Evolutionary conservation across 2,797 vertebrate genomes (phyloP).

Genomic region (Smutsia temminckii): DNA sequence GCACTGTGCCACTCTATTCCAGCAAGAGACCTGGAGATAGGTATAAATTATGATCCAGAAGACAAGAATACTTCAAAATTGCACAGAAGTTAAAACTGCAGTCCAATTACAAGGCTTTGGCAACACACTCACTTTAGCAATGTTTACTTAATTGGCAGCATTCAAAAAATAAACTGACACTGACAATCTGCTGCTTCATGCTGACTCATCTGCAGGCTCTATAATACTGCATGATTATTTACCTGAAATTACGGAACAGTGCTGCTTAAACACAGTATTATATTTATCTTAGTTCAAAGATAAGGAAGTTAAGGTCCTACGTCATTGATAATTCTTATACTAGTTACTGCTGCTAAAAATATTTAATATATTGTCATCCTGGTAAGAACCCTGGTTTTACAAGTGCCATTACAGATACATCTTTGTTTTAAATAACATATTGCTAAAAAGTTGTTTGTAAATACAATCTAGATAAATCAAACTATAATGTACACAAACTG

Average conservation of each 20-base stretch:
- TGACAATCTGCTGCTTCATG: neutral
- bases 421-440: constrained; percentile 38
- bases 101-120: neutral
- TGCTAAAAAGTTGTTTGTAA: neutral
- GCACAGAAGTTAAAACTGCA: neutral
- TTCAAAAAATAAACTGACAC: neutral
- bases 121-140: neutral
- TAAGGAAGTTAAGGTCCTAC: neutral
- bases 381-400: neutral
- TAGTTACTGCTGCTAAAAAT: neutral
- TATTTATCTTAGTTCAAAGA: constrained; percentile 8
- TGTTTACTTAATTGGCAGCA: neutral
- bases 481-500: neutral
- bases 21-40: neutral
- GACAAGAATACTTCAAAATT: neutral
- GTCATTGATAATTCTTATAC: neutral
- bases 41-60: neutral
- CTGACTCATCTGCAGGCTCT: neutral
- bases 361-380: neutral
- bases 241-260: neutral
- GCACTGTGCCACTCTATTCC: neutral
- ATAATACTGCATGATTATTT: neutral
- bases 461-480: neutral
- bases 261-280: neutral
- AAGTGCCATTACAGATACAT: neutral